Evolutionary conservation across 64 coral and sea anemone species (phyloP).

Genomic region (Stichodactyla mertensii): DNA sequence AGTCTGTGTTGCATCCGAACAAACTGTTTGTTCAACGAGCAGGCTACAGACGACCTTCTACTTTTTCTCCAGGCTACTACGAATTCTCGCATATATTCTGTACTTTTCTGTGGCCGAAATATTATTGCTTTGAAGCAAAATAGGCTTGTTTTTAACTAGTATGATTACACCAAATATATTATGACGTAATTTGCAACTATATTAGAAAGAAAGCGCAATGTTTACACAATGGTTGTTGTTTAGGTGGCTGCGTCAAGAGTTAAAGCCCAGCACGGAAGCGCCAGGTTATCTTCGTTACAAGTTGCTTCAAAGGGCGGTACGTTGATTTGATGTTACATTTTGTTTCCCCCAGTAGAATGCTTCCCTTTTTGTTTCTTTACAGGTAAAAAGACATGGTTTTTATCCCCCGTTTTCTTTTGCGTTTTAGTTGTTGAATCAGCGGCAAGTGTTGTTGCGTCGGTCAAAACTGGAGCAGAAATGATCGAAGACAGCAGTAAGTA

Average conservation of each 20-base stretch:
- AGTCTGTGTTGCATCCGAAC: no score
- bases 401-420: background rate
- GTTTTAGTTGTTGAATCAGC: constrained; percentile 90
- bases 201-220: no score
- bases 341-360: no score
- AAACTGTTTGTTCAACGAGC: no score
- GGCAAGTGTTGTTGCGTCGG: constrained; percentile 91
- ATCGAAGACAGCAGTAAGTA: constrained; percentile 99
- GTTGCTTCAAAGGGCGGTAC: constrained; percentile 80
- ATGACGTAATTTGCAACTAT: no score
- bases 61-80: no score
- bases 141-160: no score
- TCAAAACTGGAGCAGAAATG: constrained; percentile 95
- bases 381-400: background rate
- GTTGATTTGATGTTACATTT: background rate
- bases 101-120: no score
- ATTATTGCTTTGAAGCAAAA: no score
- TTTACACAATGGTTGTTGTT: background rate
- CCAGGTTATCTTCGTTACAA: constrained; percentile 54
- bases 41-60: no score
- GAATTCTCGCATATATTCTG: no score
- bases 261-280: constrained; percentile 70
- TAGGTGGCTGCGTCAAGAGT: constrained; percentile 97
- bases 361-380: background rate
- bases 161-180: no score